Conservation (phyloP, 2,113 vertebrate species). For the Dasypus novemcinctus region DNA sequence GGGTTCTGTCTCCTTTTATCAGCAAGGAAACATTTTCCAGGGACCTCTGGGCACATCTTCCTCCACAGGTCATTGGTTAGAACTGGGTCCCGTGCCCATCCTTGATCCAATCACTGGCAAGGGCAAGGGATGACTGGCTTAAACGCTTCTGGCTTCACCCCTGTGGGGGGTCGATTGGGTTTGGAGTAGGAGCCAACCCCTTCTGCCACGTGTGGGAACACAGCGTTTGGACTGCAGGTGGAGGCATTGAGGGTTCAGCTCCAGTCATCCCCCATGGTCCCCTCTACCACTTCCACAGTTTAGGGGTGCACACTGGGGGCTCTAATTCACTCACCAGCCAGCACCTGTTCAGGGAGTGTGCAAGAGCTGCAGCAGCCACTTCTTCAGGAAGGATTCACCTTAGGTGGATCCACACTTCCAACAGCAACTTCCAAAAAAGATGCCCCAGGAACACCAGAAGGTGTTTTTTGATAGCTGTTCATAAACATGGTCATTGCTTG, state of each 20-base stretch:
- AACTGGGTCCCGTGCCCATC: neutral
- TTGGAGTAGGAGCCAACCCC: too few species aligned
- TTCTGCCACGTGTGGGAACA: too few species aligned
- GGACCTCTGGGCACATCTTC: neutral
- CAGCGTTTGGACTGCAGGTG: neutral
- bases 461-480: neutral
- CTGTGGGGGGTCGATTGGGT: too few species aligned
- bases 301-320: neutral
- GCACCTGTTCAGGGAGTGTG: neutral
- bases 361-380: too few species aligned
- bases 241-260: too few species aligned
- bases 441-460: neutral
- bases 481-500: neutral
- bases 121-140: too few species aligned
- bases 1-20: neutral
- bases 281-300: neutral
- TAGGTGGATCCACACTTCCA: too few species aligned
- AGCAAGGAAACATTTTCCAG: neutral
- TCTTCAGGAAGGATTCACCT: too few species aligned
- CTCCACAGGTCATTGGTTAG: neutral
- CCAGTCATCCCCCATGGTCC: accelerated
- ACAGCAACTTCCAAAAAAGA: neutral
- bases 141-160: neutral
- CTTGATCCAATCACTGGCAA: neutral
- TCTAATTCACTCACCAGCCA: neutral